These are phyloP conservation scores for Eremophila alpestris DNA, from an alignment of 2,797 vertebrate species.

Conservation along the genomic window DNA sequence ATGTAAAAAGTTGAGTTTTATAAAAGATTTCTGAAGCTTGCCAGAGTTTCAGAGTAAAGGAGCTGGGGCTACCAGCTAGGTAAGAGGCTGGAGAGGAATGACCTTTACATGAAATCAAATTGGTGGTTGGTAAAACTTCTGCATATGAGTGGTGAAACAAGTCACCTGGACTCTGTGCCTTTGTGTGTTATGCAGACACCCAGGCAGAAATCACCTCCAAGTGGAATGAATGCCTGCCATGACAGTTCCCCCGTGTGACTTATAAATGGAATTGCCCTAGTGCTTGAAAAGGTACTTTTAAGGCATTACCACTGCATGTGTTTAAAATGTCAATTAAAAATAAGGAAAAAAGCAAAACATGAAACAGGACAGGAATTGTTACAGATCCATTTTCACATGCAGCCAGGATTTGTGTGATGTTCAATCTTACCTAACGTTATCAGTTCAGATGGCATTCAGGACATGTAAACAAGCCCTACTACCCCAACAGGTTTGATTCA, in stretches of 20 bases:
- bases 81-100: neutral
- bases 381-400: constrained; percentile 41
- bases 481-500: neutral
- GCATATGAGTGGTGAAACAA: neutral
- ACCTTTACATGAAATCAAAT: neutral
- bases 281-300: constrained; percentile 49
- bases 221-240: constrained; percentile 42
- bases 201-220: constrained; percentile 32
- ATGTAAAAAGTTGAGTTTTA: neutral
- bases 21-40: neutral
- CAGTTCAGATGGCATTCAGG: constrained; percentile 18
- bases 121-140: neutral
- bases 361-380: constrained; percentile 12
- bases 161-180: neutral
- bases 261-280: constrained; percentile 45
- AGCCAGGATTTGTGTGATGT: constrained; percentile 32
- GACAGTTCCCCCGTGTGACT: constrained; percentile 12
- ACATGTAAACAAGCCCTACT: constrained; percentile 23
- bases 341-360: constrained; percentile 13
- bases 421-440: constrained; percentile 2
- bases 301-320: constrained; percentile 9
- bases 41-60: neutral
- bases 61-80: neutral
- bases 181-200: neutral
- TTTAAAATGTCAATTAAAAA: constrained; percentile 67